Evolutionary conservation across 2,888 invertebrate species (phyloP), one percentile per base, ranked within the genome.

Genomic region (Acleris literana): DNA sequence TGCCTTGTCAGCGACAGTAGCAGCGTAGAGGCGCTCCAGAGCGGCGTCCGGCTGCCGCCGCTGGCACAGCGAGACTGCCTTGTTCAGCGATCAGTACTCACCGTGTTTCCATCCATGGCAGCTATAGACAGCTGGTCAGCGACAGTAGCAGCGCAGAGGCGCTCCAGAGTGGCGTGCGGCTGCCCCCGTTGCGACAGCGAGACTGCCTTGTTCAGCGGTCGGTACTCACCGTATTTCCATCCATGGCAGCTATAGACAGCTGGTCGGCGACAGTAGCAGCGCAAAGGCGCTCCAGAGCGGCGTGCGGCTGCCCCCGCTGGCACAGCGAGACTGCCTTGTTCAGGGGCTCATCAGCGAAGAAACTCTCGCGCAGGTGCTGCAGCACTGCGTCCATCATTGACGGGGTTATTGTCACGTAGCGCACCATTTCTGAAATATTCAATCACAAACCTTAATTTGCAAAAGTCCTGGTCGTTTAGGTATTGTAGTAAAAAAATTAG

Each of bases 271-370:
- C 93, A n/a, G 97, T 97, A 25, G 93, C 90, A 48, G 94, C 82
- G 78, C 96, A 96, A 74, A 96, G 95, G 29, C 94, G 88, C 86
- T 97, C 97, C 62, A 97, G 89, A 33, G 96, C 95, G 0, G 90
- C 93, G 76, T 97, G 96, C 0, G 95, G 94, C 75, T 95, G 94
- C 0, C 96, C 96, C 6, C 94, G 93, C 58, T 93, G 85, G 78
- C 96, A 97, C 6, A 97, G 92, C 13, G 94, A 93, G n/a, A 96
- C 95, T 0, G 96, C 96, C 74, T 94, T 94, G 87, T 97, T 97
- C 54, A 97, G 92, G 0, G 97, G 97, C 82, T 97, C 97, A 80
- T 97, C 97, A 0, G 96, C 95, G 83, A 97, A 97, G 90, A 96
- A 96, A 79, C 95, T 96, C 72, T 94, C 89, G 44, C 96, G 93